Conservation (phyloP, 2,113 vertebrate species). For the Symphodus melops region DNA sequence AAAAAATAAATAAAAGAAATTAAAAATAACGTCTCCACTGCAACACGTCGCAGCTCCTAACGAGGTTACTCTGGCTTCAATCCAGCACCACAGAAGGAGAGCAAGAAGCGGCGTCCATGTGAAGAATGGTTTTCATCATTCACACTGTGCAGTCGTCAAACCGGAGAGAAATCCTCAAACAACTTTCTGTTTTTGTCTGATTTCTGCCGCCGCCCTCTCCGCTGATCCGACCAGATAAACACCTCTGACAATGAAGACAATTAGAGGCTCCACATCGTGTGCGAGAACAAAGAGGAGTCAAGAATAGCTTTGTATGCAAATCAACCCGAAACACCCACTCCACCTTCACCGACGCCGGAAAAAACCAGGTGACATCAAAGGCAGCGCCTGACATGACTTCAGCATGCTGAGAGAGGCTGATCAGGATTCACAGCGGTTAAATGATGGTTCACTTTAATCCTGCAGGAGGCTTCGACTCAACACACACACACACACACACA, state of each 20-base stretch:
- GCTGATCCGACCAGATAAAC: slow-evolving; percentile 45
- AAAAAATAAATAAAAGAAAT: too few relatives aligned
- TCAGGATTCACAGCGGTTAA: slow-evolving; percentile 50
- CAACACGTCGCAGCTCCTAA: too few relatives aligned
- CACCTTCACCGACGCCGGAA: slow-evolving; percentile 30
- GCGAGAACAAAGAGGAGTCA: slow-evolving; percentile 57
- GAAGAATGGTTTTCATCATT: too few relatives aligned
- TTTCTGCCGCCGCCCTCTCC: slow-evolving; percentile 21
- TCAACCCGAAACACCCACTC: not conserved
- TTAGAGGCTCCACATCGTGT: slow-evolving; percentile 34
- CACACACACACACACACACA: slow-evolving; percentile 8
- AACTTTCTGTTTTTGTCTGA: not conserved
- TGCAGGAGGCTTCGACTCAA: slow-evolving; percentile 39
- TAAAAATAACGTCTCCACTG: too few relatives aligned
- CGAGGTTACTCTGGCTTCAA: too few relatives aligned
- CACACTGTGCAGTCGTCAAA: not conserved
- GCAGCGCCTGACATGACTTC: slow-evolving; percentile 53
- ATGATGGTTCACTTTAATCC: slow-evolving; percentile 50
- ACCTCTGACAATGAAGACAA: slow-evolving; percentile 56
- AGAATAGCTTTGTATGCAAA: slow-evolving; percentile 72
- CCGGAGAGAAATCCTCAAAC: not conserved
- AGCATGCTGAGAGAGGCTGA: slow-evolving; percentile 33
- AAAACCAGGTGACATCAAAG: slow-evolving; percentile 63
- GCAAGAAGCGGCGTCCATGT: too few relatives aligned
- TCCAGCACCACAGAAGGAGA: too few relatives aligned